Conservation (phyloP, 2,888 invertebrate species). For the Stictocephala bisonia region DNA sequence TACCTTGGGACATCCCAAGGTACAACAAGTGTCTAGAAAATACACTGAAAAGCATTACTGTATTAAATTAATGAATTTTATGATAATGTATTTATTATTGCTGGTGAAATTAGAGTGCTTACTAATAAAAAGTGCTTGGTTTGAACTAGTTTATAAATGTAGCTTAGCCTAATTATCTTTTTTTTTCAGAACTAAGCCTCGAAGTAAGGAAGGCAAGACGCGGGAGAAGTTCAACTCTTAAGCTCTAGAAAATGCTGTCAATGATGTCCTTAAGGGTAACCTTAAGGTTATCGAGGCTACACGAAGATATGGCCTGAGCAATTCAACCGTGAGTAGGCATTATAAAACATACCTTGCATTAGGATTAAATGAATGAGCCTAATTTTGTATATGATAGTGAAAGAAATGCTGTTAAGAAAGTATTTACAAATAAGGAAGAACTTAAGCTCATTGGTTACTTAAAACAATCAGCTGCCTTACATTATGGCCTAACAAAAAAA, state of each 20-base stretch:
- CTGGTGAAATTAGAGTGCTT: too few species aligned
- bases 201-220: conserved; percentile 9
- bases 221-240: conserved; percentile 10
- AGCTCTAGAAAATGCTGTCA: not conserved
- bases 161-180: conserved; percentile 21
- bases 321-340: conserved; percentile 28
- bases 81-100: too few species aligned
- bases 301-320: not conserved
- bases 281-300: not conserved
- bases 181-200: conserved; percentile 3
- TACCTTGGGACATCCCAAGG: too few species aligned
- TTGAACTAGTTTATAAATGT: too few species aligned
- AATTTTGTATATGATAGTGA: conserved; percentile 1
- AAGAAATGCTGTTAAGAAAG: conserved; percentile 24
- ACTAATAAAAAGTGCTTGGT: too few species aligned
- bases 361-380: not conserved
- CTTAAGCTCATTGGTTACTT: conserved; percentile 28
- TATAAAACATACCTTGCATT: not conserved
- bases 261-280: conserved; percentile 9
- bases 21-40: too few species aligned
- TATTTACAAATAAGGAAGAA: conserved; percentile 44
- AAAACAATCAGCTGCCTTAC: conserved; percentile 22
- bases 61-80: too few species aligned
- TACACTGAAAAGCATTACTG: too few species aligned
- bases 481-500: conserved; percentile 43